Conservation (phyloP, 2,113 vertebrate genomes). For the Zosterops pallidus region DNA sequence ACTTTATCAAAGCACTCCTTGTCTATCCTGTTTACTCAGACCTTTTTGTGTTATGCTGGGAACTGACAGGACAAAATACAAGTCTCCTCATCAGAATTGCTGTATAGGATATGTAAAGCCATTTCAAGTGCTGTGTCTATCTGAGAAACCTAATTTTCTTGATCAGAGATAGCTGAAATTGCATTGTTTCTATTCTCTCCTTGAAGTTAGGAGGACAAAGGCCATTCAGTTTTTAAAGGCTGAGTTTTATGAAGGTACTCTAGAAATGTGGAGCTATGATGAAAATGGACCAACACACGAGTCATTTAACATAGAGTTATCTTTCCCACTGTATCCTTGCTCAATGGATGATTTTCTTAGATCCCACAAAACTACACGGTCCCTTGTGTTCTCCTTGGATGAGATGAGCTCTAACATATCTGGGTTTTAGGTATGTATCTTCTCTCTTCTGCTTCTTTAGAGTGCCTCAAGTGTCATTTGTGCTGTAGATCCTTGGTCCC, state of each 20-base stretch:
- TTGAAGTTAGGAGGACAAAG: neutral
- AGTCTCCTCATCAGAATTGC: neutral
- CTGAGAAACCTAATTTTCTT: neutral
- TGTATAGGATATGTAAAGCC: accelerated
- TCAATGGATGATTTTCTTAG: neutral
- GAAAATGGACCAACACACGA: neutral
- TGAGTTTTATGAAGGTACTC: neutral
- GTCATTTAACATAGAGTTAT: neutral
- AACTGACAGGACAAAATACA: neutral
- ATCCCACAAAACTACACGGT: accelerated
- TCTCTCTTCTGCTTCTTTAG: neutral
- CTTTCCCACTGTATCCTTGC: neutral
- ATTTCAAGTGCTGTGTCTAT: neutral
- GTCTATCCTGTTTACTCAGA: accelerated
- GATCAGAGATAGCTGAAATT: neutral
- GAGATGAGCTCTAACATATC: neutral
- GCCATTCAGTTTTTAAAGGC: neutral
- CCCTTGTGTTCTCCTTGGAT: neutral
- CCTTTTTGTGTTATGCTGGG: neutral
- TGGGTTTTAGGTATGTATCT: neutral
- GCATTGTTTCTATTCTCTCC: neutral
- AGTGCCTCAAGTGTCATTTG: neutral
- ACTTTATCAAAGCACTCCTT: neutral
- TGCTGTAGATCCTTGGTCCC: neutral
- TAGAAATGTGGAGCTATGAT: neutral